These are phyloP conservation scores for Zaprionus obscuricornis DNA, from an alignment of 2,888 invertebrate species.

Conservation along the genomic window DNA sequence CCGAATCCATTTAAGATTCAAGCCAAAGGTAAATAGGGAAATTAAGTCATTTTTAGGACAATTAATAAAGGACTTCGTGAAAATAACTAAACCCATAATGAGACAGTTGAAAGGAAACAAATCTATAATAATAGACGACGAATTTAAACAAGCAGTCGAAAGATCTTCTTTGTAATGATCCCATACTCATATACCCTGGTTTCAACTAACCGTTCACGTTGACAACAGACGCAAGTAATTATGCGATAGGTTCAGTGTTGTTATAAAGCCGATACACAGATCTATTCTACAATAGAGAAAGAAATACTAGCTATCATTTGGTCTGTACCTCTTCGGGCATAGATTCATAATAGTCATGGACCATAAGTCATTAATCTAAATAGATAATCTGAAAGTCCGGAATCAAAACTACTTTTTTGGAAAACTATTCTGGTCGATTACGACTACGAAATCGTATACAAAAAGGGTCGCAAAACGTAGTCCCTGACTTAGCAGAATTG, in stretches of 20 bases:
- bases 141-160: conserved; percentile 8
- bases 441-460: conserved; percentile 12
- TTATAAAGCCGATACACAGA: conserved; percentile 14
- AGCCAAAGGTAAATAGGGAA: background rate
- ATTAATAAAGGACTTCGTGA: conserved; percentile 7
- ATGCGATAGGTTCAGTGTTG: conserved; percentile 34
- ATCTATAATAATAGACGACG: conserved; percentile 2
- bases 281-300: background rate
- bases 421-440: conserved; percentile 3
- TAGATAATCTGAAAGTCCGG: conserved; percentile 9
- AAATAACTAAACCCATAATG: conserved; percentile 6
- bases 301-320: no score
- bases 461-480: conserved; percentile 28
- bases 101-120: conserved; percentile 12
- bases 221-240: conserved; percentile 27
- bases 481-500: conserved; percentile 38
- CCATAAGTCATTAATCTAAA: background rate
- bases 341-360: no score
- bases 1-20: conserved; percentile 4
- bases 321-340: no score
- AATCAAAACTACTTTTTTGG: conserved; percentile 10
- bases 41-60: conserved; percentile 7
- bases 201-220: conserved; percentile 37
- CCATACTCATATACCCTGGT: conserved; percentile 20
- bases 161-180: conserved; percentile 9